A percentile compares a stretch with the other conserved stretches of the same genome.
Evolutionary conservation across 2,888 invertebrate species (phyloP).

Genomic region (Cataglyphis livida): DNA sequence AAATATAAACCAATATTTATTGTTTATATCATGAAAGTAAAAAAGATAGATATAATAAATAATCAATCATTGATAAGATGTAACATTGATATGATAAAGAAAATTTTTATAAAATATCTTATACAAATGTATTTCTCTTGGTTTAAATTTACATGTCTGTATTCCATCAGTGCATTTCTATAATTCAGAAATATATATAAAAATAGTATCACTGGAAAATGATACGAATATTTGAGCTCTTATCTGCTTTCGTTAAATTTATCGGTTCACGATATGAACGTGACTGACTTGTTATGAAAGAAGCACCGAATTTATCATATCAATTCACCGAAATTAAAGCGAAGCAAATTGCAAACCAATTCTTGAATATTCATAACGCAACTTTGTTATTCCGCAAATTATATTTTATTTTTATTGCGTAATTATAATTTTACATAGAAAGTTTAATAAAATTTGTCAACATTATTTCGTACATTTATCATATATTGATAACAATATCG

Average conservation of each 20-base stretch:
- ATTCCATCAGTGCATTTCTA: neutral
- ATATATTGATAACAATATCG: constrained; percentile 2
- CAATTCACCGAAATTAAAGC: neutral
- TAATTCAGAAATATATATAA: neutral
- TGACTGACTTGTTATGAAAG: neutral
- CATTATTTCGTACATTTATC: neutral
- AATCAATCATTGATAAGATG: neutral
- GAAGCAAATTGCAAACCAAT: neutral
- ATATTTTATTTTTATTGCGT: neutral
- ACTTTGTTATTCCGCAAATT: neutral
- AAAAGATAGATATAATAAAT: neutral
- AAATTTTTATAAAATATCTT: neutral
- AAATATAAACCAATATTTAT: neutral
- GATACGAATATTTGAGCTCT: neutral
- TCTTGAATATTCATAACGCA: neutral
- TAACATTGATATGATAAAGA: neutral
- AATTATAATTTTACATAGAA: neutral
- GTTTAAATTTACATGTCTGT: neutral
- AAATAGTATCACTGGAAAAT: constrained; percentile 4
- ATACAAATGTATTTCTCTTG: neutral
- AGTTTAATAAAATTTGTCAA: neutral
- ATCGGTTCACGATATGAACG: constrained; percentile 12
- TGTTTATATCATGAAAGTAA: neutral
- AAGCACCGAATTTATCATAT: neutral
- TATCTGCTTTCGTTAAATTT: constrained; percentile 29